phyloP scores from a whole-genome alignment of 2,888 invertebrate genomes.

The Acleris sparsana region DNA sequence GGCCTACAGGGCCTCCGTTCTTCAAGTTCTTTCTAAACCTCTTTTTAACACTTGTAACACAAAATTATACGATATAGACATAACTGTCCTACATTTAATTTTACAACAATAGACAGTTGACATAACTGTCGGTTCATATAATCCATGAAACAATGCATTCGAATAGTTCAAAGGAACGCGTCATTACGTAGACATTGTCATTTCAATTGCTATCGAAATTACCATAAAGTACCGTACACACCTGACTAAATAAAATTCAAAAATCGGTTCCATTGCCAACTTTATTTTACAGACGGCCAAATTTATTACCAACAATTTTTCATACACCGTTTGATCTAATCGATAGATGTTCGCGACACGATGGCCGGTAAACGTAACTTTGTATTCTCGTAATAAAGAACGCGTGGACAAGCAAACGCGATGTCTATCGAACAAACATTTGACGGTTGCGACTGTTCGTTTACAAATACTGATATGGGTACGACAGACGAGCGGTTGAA shows the following conservation, averaged over 20 bases:
- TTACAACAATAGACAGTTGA: neutral
- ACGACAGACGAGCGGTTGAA: conserved; percentile 43
- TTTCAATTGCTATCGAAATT: conserved; percentile 17
- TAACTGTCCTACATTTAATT: neutral
- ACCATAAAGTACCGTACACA: conserved; percentile 29
- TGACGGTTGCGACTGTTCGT: conserved; percentile 47
- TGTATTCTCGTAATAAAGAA: conserved; percentile 14
- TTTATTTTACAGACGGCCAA: conserved; percentile 1
- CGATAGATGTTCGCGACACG: neutral
- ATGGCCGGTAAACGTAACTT: conserved; percentile 7
- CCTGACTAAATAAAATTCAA: conserved; percentile 34
- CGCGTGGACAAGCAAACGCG: conserved; percentile 29
- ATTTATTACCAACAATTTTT: neutral
- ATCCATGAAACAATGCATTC: conserved; percentile 3
- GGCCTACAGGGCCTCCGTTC: too few species aligned
- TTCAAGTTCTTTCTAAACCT: too few species aligned
- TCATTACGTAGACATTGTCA: conserved; percentile 20
- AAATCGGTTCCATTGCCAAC: conserved; percentile 23
- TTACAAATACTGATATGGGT: conserved; percentile 49
- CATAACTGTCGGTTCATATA: conserved; percentile 7
- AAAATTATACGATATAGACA: neutral
- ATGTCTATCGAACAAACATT: conserved; percentile 49
- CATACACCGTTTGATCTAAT: neutral
- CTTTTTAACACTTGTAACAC: neutral
- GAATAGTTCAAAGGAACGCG: conserved; percentile 20